Conservation (phyloP, 2,888 invertebrate genomes). For the Gisinianus flammeolus region DNA sequence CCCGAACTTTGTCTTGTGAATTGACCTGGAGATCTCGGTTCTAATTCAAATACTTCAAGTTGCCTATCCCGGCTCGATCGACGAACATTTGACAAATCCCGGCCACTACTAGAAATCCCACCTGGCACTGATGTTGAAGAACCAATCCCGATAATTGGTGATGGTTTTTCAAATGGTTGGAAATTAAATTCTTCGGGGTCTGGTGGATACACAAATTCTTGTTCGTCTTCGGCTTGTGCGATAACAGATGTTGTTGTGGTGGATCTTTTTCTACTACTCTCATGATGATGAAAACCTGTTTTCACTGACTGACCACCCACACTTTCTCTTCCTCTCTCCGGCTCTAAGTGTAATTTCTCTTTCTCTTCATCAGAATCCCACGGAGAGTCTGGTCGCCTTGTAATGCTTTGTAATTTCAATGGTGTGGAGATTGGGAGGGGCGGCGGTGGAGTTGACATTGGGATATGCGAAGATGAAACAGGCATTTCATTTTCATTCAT, state of each 20-base stretch:
- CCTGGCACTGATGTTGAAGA: constrained; percentile 7
- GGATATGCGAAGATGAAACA: too few relatives aligned
- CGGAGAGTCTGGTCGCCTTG: constrained; percentile 42
- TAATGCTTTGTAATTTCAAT: constrained; percentile 45
- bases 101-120: constrained; percentile 27
- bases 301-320: too few relatives aligned
- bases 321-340: not conserved
- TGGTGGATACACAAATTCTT: constrained; percentile 11
- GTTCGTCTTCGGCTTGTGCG: constrained; percentile 14
- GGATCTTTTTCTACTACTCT: not conserved
- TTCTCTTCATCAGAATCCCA: constrained; percentile 53
- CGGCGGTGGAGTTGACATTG: not conserved
- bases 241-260: not conserved
- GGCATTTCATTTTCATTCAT: too few relatives aligned
- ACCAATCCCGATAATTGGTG: constrained; percentile 38
- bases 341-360: not conserved
- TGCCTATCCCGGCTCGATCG: not conserved
- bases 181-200: constrained; percentile 54
- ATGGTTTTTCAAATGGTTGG: constrained; percentile 56
- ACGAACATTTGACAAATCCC: constrained; percentile 3
- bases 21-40: constrained; percentile 12
- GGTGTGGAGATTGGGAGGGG: not conserved
- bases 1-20: constrained; percentile 57
- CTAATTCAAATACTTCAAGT: constrained; percentile 17
- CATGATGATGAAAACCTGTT: too few relatives aligned